Conservation (phyloP, 2,113 vertebrate species). For the Chunga burmeisteri region DNA sequence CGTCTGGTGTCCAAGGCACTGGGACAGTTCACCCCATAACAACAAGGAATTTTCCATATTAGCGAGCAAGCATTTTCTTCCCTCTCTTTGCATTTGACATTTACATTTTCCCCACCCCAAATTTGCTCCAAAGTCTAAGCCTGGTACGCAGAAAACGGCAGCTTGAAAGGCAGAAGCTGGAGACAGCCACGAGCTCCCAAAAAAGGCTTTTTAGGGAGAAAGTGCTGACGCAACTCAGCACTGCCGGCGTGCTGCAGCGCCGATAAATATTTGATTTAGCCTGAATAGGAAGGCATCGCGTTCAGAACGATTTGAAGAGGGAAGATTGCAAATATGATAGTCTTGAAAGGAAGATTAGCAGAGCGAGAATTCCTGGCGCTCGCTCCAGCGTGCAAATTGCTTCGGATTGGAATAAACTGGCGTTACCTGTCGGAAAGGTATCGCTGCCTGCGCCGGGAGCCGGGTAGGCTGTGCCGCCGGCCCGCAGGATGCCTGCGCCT, state of each 20-base stretch:
- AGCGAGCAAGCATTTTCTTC: background rate
- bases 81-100: background rate
- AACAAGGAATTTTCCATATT: background rate
- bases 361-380: background rate
- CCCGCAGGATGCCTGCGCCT: background rate
- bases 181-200: background rate
- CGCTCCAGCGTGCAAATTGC: rapidly evolving
- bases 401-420: no score
- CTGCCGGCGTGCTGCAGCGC: background rate
- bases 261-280: constrained; percentile 29
- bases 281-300: background rate
- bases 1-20: background rate
- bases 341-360: background rate
- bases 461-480: rapidly evolving
- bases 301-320: background rate
- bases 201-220: background rate
- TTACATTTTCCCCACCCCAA: background rate
- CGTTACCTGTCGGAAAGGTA: background rate
- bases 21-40: background rate
- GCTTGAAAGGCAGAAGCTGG: background rate
- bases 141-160: background rate
- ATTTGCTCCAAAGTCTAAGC: background rate
- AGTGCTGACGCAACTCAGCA: background rate
- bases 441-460: background rate
- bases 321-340: background rate